Base-by-base conservation (phyloP, 2,888 invertebrate genomes). In the Zygaena filipendulae region DNA sequence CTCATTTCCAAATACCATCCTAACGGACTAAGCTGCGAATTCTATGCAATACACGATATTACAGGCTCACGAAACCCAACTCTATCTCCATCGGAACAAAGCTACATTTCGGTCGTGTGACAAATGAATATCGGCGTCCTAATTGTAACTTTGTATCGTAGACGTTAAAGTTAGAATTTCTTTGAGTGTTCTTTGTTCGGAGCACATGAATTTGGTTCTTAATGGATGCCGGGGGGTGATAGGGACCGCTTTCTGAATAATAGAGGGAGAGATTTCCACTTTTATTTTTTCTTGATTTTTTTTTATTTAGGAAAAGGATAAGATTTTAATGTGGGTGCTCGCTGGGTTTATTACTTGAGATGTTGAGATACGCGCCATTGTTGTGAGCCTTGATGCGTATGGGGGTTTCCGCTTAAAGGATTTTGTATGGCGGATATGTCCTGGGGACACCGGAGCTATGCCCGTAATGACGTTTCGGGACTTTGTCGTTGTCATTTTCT, bases 221-320 rank as follows among this genome's bases (percentile, higher is more conserved):
- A 45, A 28, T 37, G 43, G 41, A 41, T 39, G 43, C 45, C 51
- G 51, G 43, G 40, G 52, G 38, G 42, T 41, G 36, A 41, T 47
- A 54, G 60, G 59, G 51, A 50, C 43, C 45, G 51, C 45, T 59
- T 60, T 56, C 56, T 62, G 71, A 66, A 77, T 74, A 74, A 75
- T 71, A 66, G 66, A 69, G 64, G 71, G 71, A n/a, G 66, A 61
- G 63, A 67, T 63, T 68, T 67, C 62, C 60, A 56, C 60, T 69
- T 64, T 66, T 69, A 69, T 72, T 74, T 79, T 77, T 77, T 77
- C 72, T 75, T 75, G 79, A 77, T 70, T 77, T 75, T 77, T n/a
- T n/a, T 79, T 75, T 77, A 77, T 79, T 77, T 77, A 79, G 77
- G 77, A 77, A 77, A 77, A 69, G 77, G 77, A 79, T 79, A 79